A percentile compares a stretch with the other conserved stretches of the same genome.
Conservation (phyloP, 2,888 invertebrate genomes). For the Alviniconcha strummeri region DNA sequence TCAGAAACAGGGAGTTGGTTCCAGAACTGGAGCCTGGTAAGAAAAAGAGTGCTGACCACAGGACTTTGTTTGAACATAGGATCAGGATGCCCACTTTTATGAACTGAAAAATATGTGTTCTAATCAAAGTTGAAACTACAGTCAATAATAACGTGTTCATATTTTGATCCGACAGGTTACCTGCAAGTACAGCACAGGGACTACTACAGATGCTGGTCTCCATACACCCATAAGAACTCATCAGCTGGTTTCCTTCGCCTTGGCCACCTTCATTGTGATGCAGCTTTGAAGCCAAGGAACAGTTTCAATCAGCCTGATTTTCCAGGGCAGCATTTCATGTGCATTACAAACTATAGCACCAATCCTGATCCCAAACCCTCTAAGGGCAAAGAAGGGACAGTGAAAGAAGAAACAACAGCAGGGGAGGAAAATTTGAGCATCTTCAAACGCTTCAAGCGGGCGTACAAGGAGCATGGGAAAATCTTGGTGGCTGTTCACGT, state of each 20-base stretch:
- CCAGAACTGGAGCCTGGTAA: no score
- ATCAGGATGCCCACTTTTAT: no score
- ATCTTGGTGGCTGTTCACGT: constrained; percentile 94
- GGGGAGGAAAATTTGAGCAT: constrained; percentile 77
- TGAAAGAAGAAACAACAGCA: neutral
- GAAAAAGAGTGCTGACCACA: no score
- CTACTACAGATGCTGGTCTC: neutral
- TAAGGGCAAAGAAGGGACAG: neutral
- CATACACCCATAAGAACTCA: neutral
- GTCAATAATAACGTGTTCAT: no score
- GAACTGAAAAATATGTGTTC: no score
- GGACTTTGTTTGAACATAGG: no score
- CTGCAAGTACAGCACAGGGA: neutral
- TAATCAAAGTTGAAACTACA: no score
- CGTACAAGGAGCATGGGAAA: constrained; percentile 98
- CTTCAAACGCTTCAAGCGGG: constrained; percentile 88
- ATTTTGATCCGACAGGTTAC: neutral
- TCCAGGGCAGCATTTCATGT: neutral
- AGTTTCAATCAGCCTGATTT: neutral
- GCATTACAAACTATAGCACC: neutral
- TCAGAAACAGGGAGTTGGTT: no score
- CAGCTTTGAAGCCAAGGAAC: no score
- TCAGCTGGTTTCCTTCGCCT: neutral
- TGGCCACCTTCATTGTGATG: neutral
- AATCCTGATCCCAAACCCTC: neutral